These are phyloP conservation scores for Nowickia ferox DNA, from an alignment of 2,888 invertebrate species.

Conservation along the genomic window DNA sequence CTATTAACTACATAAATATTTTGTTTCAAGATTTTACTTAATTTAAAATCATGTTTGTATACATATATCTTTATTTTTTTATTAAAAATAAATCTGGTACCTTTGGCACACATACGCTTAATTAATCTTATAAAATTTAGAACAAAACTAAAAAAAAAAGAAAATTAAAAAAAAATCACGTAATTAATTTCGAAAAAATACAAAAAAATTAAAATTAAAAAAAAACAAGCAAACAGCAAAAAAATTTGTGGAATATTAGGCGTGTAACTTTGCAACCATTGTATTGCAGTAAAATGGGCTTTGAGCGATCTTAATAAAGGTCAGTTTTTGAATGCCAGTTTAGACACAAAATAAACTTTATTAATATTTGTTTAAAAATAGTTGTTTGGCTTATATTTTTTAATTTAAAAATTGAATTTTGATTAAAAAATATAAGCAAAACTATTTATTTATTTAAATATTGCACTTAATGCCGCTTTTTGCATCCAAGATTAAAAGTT, in stretches of 20 bases:
- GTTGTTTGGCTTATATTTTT: no score
- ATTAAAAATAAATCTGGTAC: constrained; percentile 29
- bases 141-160: constrained; percentile 35
- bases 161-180: neutral
- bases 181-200: neutral
- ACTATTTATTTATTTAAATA: no score
- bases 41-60: neutral
- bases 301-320: no score
- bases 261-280: neutral
- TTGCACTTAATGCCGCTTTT: no score
- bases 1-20: constrained; percentile 8
- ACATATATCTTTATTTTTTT: neutral
- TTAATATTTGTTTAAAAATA: no score
- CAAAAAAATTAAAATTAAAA: neutral
- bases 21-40: neutral
- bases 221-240: neutral
- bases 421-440: no score
- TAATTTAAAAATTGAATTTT: no score
- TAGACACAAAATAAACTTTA: no score
- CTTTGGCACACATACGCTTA: constrained; percentile 40
- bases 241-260: neutral
- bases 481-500: no score
- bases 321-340: no score
- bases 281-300: neutral
- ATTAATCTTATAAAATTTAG: constrained; percentile 21